phyloP scores from a whole-genome alignment of 2,797 vertebrate species.

The Diglossa cyanea region DNA sequence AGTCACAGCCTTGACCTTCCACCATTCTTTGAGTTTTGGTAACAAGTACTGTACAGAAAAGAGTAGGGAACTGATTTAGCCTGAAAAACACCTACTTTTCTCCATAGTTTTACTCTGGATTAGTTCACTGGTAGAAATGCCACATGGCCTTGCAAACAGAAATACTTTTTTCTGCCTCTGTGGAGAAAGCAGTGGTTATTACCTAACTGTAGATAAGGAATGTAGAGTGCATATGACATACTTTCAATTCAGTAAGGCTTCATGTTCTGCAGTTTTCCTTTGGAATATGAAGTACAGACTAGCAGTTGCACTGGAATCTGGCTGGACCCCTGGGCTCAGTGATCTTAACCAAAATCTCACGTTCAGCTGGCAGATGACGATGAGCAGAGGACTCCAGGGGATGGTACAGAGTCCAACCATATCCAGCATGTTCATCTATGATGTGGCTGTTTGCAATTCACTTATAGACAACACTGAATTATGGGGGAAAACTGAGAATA shows the following conservation, averaged over 20 bases:
- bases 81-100: neutral
- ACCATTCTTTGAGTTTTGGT: neutral
- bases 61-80: neutral
- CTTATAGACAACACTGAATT: neutral
- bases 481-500: neutral
- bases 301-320: neutral
- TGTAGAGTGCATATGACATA: rapidly evolving
- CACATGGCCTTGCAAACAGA: neutral
- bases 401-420: neutral
- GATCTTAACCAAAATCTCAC: neutral
- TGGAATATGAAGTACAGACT: neutral
- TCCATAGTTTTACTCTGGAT: neutral
- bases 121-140: neutral
- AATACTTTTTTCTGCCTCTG: neutral
- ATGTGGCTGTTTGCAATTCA: neutral
- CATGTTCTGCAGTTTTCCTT: neutral
- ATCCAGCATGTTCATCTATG: neutral
- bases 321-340: neutral
- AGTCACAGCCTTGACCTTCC: neutral
- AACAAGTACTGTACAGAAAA: neutral
- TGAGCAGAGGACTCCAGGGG: neutral
- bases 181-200: neutral
- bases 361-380: neutral
- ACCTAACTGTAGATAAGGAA: neutral
- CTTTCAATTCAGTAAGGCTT: neutral